phyloP scores from a whole-genome alignment of 2,113 vertebrate genomes.

The Mus pahari region DNA sequence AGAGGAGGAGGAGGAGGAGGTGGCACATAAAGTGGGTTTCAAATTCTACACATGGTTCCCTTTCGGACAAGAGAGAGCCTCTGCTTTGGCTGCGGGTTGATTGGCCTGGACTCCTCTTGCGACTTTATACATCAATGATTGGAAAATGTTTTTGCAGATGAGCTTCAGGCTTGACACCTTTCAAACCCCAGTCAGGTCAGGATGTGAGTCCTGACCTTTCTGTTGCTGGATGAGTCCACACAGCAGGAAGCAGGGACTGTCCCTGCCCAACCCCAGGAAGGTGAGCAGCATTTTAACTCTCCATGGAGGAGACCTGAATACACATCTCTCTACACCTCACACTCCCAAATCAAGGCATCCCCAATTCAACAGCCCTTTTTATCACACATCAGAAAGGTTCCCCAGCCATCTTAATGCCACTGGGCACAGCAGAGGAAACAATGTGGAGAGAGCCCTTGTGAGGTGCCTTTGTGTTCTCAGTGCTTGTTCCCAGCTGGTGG shows the following conservation, averaged over 20 bases:
- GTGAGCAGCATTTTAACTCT: background rate
- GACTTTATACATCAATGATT: slow-evolving; percentile 30
- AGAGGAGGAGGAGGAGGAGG: background rate
- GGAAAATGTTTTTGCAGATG: slow-evolving; percentile 29
- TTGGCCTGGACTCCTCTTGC: slow-evolving; percentile 24
- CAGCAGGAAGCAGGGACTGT: background rate
- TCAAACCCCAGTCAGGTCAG: slow-evolving; percentile 13
- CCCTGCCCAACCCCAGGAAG: slow-evolving; percentile 4
- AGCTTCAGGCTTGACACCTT: slow-evolving; percentile 34
- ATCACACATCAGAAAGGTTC: background rate
- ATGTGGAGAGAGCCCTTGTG: background rate
- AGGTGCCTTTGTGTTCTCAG: no score
- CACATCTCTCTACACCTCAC: background rate
- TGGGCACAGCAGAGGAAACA: background rate
- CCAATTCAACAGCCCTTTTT: background rate
- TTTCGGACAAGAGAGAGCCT: slow-evolving; percentile 31
- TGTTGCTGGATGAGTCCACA: background rate
- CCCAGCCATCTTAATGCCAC: background rate
- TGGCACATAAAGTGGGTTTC: background rate
- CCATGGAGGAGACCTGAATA: background rate
- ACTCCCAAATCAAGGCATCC: background rate
- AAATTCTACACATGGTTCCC: background rate
- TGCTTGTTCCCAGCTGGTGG: background rate
- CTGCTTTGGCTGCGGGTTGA: slow-evolving; percentile 48
- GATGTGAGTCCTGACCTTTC: background rate